Percentiles rank a stretch among this genome's conserved stretches.
Conservation (phyloP, 2,888 invertebrate species). For the Tenodera sinensis region DNA sequence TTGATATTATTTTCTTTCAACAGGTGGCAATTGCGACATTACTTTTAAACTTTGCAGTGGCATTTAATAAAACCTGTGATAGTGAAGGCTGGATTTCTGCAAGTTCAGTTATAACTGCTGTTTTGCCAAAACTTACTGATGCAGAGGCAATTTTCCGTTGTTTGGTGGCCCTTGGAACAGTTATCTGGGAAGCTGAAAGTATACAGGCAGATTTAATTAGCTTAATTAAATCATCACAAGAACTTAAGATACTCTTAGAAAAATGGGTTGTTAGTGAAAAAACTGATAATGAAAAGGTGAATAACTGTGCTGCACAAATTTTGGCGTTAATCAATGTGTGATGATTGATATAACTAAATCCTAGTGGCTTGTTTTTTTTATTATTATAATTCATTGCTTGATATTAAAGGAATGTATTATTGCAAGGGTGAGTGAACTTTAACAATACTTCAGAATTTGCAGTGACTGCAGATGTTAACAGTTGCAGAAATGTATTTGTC, state of each 20-base stretch:
- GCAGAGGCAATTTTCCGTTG: conserved; percentile 72
- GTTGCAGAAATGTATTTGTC: too few relatives aligned
- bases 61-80: conserved; percentile 48
- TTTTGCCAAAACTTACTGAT: conserved; percentile 57
- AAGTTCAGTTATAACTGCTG: conserved; percentile 49
- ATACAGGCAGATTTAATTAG: conserved; percentile 4
- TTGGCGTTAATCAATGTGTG: conserved; percentile 20
- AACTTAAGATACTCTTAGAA: conserved; percentile 1
- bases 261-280: not conserved
- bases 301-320: conserved; percentile 29
- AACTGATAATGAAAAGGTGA: conserved; percentile 15
- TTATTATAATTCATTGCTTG: too few relatives aligned
- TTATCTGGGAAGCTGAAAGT: conserved; percentile 48
- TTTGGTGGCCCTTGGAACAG: conserved; percentile 73
- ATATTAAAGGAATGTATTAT: too few relatives aligned
- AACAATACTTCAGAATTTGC: too few relatives aligned
- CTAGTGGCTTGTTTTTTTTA: too few relatives aligned
- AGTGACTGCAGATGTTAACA: too few relatives aligned
- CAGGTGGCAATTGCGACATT: conserved; percentile 73
- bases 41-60: conserved; percentile 67
- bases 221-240: not conserved
- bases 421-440: too few relatives aligned
- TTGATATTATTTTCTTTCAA: conserved; percentile 32
- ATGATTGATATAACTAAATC: not conserved
- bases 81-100: conserved; percentile 52